Base-by-base conservation (phyloP, 1,140 invertebrate species). In the Drosophila setifemur region DNA sequence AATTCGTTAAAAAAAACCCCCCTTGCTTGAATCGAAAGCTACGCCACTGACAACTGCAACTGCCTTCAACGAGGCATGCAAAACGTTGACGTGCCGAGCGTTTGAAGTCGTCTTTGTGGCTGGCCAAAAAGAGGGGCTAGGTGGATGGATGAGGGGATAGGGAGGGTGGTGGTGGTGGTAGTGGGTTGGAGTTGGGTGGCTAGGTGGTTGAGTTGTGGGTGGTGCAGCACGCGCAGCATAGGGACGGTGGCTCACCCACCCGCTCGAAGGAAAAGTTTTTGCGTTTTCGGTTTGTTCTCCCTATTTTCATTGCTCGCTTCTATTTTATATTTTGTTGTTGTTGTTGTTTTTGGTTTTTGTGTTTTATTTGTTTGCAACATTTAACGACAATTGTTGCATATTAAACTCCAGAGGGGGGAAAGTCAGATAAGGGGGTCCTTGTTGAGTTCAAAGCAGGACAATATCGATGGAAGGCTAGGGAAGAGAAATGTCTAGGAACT, bases 61-160 rank as follows among this genome's bases (percentile, higher is more conserved):
- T 57, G 81, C 75, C 79, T 79, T 72, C 79, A 85, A 86, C 79
- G 81, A 86, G 79, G 81, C 79, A 86, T 85, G 79, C 81, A 85
- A 83, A 85, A 85, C 81, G 79, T 78, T 85, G 79, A 85, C 74
- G 63, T 83, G 78, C 68, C 71, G 66, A 61, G 54, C 72, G 64
- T 85, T 85, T 85, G 79, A 85, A 85, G 79, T 85, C 79, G 74
- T 79, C 79, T 86, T 83, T 83, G 78, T 83, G 70, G 58, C 54
- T 39, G 52, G 33, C 64, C 60, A 57, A 70, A 42, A 40, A 8
- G 21, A 5, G 14, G 19, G 25, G 18, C 3, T 14, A 4, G 11
- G 26, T 11, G 23, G 14, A 21, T 23, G 33, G 14, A 8, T 2
- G 21, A 9, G 58, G 39, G 2, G n/a, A 14, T 14, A 11, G 11